Percentiles rank a stretch among this genome's conserved stretches.
These are phyloP conservation scores for Apostichopus leukothele DNA, from an alignment of 53 echinoderm and acorn worm genomes.

Conservation along the genomic window DNA sequence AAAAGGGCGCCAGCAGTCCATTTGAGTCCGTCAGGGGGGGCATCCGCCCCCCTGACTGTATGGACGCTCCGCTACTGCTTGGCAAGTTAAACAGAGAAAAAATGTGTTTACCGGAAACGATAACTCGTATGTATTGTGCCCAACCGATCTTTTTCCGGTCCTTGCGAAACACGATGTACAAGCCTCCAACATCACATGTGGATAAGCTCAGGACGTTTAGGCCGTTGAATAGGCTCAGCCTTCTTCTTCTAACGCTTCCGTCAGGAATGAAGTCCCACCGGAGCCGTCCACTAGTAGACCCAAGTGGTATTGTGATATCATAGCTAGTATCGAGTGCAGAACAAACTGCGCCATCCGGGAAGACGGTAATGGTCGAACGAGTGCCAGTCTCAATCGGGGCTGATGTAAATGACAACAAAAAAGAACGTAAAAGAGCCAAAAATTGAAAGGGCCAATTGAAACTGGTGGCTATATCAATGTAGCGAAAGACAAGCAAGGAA, in stretches of 20 bases:
- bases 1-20: no score
- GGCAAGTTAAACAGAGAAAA: no score
- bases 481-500: no score
- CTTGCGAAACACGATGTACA: conserved; percentile 12
- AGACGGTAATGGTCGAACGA: neutral
- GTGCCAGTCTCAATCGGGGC: neutral
- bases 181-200: neutral
- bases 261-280: conserved; percentile 25
- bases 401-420: neutral
- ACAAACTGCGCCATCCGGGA: neutral
- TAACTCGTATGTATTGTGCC: conserved; percentile 11
- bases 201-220: neutral
- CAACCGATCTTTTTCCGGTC: conserved; percentile 2
- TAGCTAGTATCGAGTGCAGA: neutral
- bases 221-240: neutral
- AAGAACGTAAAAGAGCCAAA: no score
- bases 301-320: neutral
- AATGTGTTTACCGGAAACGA: neutral
- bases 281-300: neutral
- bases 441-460: no score
- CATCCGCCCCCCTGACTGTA: no score
- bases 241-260: neutral
- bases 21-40: no score
- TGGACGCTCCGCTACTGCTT: no score
- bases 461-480: no score